Conservation (phyloP, 2,888 invertebrate species). For the Elysia crispata region DNA sequence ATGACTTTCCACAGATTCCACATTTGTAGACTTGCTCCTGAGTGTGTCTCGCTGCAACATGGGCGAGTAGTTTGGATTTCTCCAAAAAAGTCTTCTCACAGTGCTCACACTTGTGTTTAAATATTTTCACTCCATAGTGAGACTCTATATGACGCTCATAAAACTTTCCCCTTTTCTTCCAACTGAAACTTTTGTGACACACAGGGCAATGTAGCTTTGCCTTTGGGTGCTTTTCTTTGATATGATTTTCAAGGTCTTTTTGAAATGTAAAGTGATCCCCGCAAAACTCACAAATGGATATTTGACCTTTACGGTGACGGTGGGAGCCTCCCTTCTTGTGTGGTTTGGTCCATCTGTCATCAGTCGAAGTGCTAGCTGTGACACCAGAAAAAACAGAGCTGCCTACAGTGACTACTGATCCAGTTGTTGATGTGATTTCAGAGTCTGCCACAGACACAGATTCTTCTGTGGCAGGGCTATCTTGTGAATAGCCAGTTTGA, state of each 20-base stretch:
- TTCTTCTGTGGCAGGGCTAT: too few species aligned
- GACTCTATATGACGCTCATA: slow-evolving; percentile 51
- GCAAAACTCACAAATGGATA: slow-evolving; percentile 40
- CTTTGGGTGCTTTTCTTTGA: slow-evolving; percentile 36
- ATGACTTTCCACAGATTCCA: slow-evolving; percentile 42
- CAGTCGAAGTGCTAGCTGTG: neutral
- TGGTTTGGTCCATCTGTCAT: slow-evolving; percentile 31
- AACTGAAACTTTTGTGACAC: slow-evolving; percentile 47
- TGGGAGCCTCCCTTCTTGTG: slow-evolving; percentile 34
- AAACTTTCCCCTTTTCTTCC: slow-evolving; percentile 47
- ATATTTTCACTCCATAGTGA: slow-evolving; percentile 49
- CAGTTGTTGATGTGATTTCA: slow-evolving; percentile 39
- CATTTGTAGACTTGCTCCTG: slow-evolving; percentile 42
- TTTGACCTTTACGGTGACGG: slow-evolving; percentile 23
- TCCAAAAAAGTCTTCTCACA: slow-evolving; percentile 52
- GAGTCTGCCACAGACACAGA: slow-evolving; percentile 20
- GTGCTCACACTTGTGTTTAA: slow-evolving; percentile 48
- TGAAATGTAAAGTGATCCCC: slow-evolving; percentile 38
- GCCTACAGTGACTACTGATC: slow-evolving; percentile 11
- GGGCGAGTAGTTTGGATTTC: slow-evolving; percentile 45
- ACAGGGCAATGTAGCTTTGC: slow-evolving; percentile 43
- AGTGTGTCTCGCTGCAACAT: slow-evolving; percentile 33
- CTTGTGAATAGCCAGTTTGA: neutral
- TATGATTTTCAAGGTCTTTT: slow-evolving; percentile 42
- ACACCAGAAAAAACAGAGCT: neutral